Conservation (phyloP, 2,113 vertebrate genomes). For the Microcebus lehilahytsara region DNA sequence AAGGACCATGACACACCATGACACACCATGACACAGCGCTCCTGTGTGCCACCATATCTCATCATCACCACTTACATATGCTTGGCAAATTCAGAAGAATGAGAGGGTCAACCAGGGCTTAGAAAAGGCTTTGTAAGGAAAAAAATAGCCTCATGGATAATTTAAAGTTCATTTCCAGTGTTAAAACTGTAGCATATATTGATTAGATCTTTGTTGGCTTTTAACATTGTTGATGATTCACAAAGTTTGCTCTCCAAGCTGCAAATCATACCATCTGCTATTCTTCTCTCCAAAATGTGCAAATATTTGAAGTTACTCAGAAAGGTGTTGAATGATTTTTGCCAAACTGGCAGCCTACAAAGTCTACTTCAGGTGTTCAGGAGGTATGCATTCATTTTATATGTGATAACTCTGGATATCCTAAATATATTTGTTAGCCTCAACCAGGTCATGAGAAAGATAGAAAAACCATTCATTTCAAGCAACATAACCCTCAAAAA, state of each 20-base stretch:
- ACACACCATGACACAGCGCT: neutral
- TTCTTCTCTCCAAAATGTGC: neutral
- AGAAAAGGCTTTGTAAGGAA: neutral
- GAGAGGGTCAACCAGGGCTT: neutral
- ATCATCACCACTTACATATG: neutral
- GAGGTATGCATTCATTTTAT: neutral
- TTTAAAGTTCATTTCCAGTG: neutral
- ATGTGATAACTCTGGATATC: neutral
- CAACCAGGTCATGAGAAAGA: neutral
- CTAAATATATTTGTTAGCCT: neutral
- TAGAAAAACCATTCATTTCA: conserved; percentile 1
- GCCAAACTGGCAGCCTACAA: neutral
- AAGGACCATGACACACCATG: neutral
- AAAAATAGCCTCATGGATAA: conserved; percentile 1
- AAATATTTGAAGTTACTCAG: conserved; percentile 22
- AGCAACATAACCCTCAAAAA: conserved; percentile 41
- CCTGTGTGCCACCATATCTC: neutral
- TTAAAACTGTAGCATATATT: neutral
- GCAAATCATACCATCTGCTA: neutral
- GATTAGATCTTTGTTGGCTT: conserved; percentile 25
- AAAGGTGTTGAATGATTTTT: conserved; percentile 25
- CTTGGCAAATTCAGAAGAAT: conserved; percentile 18
- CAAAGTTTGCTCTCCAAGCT: neutral
- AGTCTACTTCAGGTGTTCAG: neutral
- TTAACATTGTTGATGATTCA: conserved; percentile 37